Evolutionary conservation across 2,797 vertebrate genomes (phyloP), one percentile per base, ranked within the genome.

Genomic region (Micromesistius poutassou): DNA sequence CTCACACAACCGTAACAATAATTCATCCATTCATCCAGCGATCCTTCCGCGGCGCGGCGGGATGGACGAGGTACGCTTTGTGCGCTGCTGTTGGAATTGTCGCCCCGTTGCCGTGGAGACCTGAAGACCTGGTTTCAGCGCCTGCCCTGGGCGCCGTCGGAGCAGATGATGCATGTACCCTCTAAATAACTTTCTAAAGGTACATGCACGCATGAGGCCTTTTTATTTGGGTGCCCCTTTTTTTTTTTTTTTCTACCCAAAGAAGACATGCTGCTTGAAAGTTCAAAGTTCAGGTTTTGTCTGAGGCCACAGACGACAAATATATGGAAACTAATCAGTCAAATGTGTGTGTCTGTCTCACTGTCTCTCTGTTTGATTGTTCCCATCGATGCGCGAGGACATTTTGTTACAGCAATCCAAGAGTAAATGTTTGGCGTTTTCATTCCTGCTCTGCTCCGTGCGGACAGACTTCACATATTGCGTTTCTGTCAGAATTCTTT

Each of bases 161-260:
- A n/a, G 55, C 55, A 62, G 55, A 62, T 62, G 55, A 55, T 55
- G 46, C 46, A 55, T 55, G 46, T 55, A 55, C 46, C 46, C 46
- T 55, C 19, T n/a, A 25, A 62, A 62, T 62, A 62, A 62, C 55
- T 25, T n/a, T 62, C 22, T 62, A 8, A 62, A 62, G 55, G 22
- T 25, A n/a, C n/a, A 25, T n/a, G n/a, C 55, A 10, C 55, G n/a
- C n/a, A 62, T 7, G 46, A 14, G 46, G 14, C 46, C 46, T 55
- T 55, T 22, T 55, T 55, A 55, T 55, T 19, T 55, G 19, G 46
- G 46, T 55, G 46, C 46, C 46, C 46, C 46, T 55, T 55, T 55
- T n/a, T n/a, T n/a, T n/a, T n/a, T n/a, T n/a, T n/a, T n/a, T n/a
- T 55, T 55, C 46, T 12, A 55, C 5, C 46, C 46, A 55, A 55